Percentiles rank a stretch among this genome's conserved stretches.
phyloP scores from a whole-genome alignment of 2,113 vertebrate genomes.

The Forbesichthys papilliferus region DNA sequence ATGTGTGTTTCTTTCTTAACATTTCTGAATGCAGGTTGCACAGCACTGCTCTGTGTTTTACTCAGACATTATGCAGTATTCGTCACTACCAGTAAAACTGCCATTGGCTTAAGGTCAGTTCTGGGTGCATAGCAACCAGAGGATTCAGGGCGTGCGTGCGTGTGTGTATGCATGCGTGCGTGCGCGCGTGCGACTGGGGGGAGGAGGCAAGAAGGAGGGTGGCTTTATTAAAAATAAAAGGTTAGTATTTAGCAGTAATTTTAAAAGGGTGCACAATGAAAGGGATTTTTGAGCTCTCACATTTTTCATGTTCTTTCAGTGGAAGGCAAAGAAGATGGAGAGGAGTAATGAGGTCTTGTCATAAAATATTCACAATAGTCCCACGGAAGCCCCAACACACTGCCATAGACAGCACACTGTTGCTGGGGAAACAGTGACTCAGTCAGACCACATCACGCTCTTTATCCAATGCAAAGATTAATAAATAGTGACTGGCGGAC shows the following conservation, averaged over 20 bases:
- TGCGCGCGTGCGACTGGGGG: too few relatives aligned
- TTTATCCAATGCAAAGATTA: constrained; percentile 13
- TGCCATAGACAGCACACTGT: constrained; percentile 15
- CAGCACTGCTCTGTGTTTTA: neutral
- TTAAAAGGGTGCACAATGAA: constrained; percentile 28
- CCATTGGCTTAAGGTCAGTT: constrained; percentile 27
- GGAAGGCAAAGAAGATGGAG: constrained; percentile 25
- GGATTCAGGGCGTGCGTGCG: neutral
- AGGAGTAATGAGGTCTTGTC: constrained; percentile 59
- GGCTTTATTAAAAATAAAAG: constrained; percentile 1
- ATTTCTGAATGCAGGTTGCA: neutral
- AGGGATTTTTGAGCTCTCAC: constrained; percentile 29
- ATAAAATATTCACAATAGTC: constrained; percentile 64
- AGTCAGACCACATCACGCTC: constrained; percentile 40
- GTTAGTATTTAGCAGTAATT: constrained; percentile 22
- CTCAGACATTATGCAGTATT: neutral
- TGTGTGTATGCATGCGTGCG: too few relatives aligned
- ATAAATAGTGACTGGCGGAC: constrained; percentile 10
- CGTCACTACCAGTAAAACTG: neutral
- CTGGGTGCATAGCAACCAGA: constrained; percentile 18
- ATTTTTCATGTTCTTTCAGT: constrained; percentile 18
- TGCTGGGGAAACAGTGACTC: constrained; percentile 57
- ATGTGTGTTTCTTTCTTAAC: neutral
- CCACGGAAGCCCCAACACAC: constrained; percentile 25
- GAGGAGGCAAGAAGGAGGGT: neutral